Base-by-base conservation (phyloP, 2,888 invertebrate genomes). In the Tipula vernalis region DNA sequence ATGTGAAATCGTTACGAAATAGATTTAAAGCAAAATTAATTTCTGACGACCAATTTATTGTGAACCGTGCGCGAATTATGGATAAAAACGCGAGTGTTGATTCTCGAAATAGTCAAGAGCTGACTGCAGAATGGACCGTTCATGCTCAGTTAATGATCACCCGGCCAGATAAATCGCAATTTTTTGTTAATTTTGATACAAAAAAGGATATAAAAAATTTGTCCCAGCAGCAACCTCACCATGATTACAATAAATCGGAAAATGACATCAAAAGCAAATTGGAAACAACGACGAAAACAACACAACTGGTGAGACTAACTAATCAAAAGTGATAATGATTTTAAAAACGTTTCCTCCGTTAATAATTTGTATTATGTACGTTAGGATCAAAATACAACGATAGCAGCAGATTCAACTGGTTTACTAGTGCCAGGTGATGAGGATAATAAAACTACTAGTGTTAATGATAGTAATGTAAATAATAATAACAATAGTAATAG, bases 91-190 rank as follows among this genome's bases (percentile, higher is more conserved):
- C 10, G 28, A 1, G 71, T 28, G 28, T 28, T 10, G 71, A 71
- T 71, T 28, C 3, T 71, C 71, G 10, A 71, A 71, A 71, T 28
- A 71, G 10, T 28, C 41, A 39, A 15, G 92, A 92, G 88, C 88
- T 92, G 57, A 92, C 93, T 36, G 94, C 94, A 88, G 94, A 94
- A 89, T 95, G 95, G 95, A 93, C 94, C 51, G 94, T 95, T 89
- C 95, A 93, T 90, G 96, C 94, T 87, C 95, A 95, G 89, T 92
- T 95, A 88, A 94, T 94, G 12, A 93, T 94, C 86, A 93, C 93
- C 71, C 94, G 94, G 87, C 91, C 91, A 5, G 91, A 91, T 47
- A 90, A 91, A 86, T 89, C 90, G 3, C 90, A 91, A 86, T 89
- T 90, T 86, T 89, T 90, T 87, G 41, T 39, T 44, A 28, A 85